A percentile compares a stretch with the other conserved stretches of the same genome.
Evolutionary conservation across 1,140 invertebrate genomes (phyloP).

Genomic region (Lutraria rhynchaena): DNA sequence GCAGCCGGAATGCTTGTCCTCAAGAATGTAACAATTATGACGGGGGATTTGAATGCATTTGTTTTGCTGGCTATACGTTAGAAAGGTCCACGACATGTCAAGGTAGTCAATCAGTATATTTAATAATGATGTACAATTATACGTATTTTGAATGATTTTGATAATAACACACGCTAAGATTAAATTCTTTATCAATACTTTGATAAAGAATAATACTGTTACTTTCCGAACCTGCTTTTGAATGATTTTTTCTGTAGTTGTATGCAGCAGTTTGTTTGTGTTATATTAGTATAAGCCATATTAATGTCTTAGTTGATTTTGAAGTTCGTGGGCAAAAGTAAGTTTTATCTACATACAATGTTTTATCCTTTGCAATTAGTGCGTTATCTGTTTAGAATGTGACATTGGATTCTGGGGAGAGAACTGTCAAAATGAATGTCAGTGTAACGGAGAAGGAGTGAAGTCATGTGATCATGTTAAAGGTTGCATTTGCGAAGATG

Average conservation of each 20-base stretch:
- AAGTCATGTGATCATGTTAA: constrained; percentile 15
- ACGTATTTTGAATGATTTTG: too few species aligned
- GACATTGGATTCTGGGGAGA: constrained; percentile 1
- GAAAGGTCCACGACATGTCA: not conserved
- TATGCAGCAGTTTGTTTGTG: too few species aligned
- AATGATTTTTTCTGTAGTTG: too few species aligned
- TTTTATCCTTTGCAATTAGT: not conserved
- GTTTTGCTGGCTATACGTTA: not conserved
- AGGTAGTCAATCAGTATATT: not conserved
- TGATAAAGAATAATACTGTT: too few species aligned
- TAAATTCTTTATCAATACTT: too few species aligned
- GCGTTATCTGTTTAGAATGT: constrained; percentile 15
- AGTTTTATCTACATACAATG: too few species aligned
- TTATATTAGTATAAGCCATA: too few species aligned
- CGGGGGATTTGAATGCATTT: not conserved
- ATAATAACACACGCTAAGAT: too few species aligned
- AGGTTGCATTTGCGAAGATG: constrained; percentile 35
- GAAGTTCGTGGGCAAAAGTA: too few species aligned
- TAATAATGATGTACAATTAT: too few species aligned
- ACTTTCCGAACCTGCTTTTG: too few species aligned
- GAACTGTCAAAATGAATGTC: constrained; percentile 32
- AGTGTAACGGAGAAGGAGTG: constrained; percentile 15
- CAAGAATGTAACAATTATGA: not conserved
- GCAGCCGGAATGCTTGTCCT: not conserved
- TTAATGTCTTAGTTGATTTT: too few species aligned